These are phyloP conservation scores for Homarus gammarus DNA, from an alignment of 2,888 invertebrate genomes.

Conservation along the genomic window DNA sequence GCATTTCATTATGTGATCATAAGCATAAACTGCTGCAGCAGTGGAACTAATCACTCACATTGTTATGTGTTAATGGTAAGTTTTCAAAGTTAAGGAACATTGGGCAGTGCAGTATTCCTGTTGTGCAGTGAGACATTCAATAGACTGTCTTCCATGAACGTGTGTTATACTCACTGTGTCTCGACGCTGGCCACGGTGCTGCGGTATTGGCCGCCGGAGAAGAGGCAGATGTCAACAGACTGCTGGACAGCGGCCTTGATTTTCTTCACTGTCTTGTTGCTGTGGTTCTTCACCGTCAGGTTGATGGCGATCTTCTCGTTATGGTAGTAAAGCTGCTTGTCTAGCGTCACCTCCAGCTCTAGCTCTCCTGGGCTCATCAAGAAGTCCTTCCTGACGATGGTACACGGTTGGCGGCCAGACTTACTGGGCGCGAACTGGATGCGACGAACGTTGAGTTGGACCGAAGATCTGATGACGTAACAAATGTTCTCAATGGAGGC, in stretches of 20 bases:
- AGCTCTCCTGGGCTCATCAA: slow-evolving; percentile 95
- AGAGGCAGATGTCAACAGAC: slow-evolving; percentile 96
- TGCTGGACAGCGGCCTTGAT: slow-evolving; percentile 95
- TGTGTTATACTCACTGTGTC: slow-evolving; percentile 92
- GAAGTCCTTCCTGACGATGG: slow-evolving; percentile 96
- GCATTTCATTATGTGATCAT: too few relatives aligned
- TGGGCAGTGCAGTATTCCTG: too few relatives aligned
- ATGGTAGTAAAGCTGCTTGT: slow-evolving; percentile 93
- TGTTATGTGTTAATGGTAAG: too few relatives aligned
- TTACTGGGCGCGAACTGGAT: slow-evolving; percentile 95
- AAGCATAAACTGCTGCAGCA: too few relatives aligned
- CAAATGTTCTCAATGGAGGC: neutral
- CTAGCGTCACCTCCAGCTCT: slow-evolving; percentile 94
- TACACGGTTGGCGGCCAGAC: slow-evolving; percentile 94
- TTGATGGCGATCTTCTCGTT: slow-evolving; percentile 94
- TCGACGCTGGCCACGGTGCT: slow-evolving; percentile 92
- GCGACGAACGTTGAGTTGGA: slow-evolving; percentile 93
- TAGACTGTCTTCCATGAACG: too few relatives aligned
- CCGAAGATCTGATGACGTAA: slow-evolving; percentile 86
- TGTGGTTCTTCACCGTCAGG: slow-evolving; percentile 94
- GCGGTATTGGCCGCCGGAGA: slow-evolving; percentile 96
- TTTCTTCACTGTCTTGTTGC: slow-evolving; percentile 97
- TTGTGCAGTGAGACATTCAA: too few relatives aligned
- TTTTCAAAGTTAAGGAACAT: too few relatives aligned
- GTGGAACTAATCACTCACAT: too few relatives aligned